Base-by-base conservation (phyloP, 1,140 invertebrate species). In the Temnothorax longispinosus region DNA sequence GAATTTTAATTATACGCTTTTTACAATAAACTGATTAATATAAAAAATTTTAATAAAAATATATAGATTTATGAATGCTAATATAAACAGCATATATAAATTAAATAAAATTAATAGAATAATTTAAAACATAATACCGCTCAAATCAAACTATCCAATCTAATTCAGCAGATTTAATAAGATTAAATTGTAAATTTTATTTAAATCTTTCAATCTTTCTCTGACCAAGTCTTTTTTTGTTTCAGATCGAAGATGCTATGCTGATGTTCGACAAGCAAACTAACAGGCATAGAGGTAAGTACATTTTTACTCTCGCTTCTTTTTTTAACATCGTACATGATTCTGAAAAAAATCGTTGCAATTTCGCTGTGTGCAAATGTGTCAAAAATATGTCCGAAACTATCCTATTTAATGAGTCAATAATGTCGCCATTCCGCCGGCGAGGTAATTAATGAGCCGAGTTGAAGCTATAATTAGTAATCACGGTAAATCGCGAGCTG, bases 261-360 rank as follows among this genome's bases (percentile, higher is more conserved):
- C 97, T 99, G 94, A 99, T 99, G 99, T 99, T 99, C 96, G 99
- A 99, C 96, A 99, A 99, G 97, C 98, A 99, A 95, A 99, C 99
- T 93, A 99, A 99, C 97, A 98, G 99, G 96, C 99, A 99, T 97
- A 98, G 99, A 99, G 99, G 99, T 99, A 96, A 98, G 98, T 97
- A 35, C 32, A 77, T 13, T 60, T 65, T 90, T 65, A 38, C 10
- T 86, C 41, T 27, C 15, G 58, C 78, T 60, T 54, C 41, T 54
- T 50, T 88, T 72, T 62, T 44, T 47, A 60, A n/a, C 11, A 27
- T 5, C 35, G 32, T n/a, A 8, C 21, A 7, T 86, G 74, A 81
- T 89, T 58, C 35, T 56, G 72, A 74, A 76, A 60, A 27, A 81
- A 89, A 89, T 77, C 52, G 3, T 58, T 44, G 67, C n/a, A 81